Evolutionary conservation across 2,888 invertebrate species (phyloP).

Genomic region (Pterostichus madidus): DNA sequence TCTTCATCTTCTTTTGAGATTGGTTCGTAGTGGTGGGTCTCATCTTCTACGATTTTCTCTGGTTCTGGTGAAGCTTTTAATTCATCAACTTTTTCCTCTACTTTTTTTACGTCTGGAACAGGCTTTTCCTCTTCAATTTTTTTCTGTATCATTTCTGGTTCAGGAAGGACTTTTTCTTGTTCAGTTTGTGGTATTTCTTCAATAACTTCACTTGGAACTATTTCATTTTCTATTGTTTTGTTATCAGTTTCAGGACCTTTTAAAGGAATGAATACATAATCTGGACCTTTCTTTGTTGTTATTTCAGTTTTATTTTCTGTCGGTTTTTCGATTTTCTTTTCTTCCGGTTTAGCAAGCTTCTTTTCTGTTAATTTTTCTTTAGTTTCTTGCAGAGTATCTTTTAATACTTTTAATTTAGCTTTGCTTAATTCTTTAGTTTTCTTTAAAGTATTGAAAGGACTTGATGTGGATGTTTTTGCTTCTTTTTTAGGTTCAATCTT

Average conservation of each 20-base stretch:
- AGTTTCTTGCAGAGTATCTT: slow-evolving; percentile 52
- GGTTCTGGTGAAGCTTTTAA: not conserved
- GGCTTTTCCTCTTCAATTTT: slow-evolving; percentile 68
- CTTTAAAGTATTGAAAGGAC: slow-evolving; percentile 51
- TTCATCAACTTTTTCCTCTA: not conserved
- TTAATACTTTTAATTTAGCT: slow-evolving; percentile 53
- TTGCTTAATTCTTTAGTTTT: slow-evolving; percentile 60
- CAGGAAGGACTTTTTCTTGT: slow-evolving; percentile 43
- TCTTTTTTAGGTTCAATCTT: slow-evolving; percentile 24
- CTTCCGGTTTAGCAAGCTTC: slow-evolving; percentile 67
- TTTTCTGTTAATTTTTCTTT: slow-evolving; percentile 69
- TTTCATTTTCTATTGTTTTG: slow-evolving; percentile 11
- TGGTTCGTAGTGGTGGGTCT: slow-evolving; percentile 57
- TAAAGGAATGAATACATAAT: slow-evolving; percentile 47
- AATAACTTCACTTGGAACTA: slow-evolving; percentile 63
- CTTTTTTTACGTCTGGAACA: not conserved
- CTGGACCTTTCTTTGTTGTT: slow-evolving; percentile 4
- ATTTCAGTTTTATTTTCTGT: slow-evolving; percentile 36
- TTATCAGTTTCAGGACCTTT: slow-evolving; percentile 22
- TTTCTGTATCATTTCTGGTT: slow-evolving; percentile 32
- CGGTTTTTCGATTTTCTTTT: slow-evolving; percentile 29
- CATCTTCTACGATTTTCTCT: slow-evolving; percentile 19
- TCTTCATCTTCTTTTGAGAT: slow-evolving; percentile 64
- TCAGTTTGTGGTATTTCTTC: slow-evolving; percentile 56
- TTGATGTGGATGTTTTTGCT: slow-evolving; percentile 17